Evolutionary conservation across 2,888 invertebrate genomes (phyloP).

Genomic region (Acrocyrtus sp.): DNA sequence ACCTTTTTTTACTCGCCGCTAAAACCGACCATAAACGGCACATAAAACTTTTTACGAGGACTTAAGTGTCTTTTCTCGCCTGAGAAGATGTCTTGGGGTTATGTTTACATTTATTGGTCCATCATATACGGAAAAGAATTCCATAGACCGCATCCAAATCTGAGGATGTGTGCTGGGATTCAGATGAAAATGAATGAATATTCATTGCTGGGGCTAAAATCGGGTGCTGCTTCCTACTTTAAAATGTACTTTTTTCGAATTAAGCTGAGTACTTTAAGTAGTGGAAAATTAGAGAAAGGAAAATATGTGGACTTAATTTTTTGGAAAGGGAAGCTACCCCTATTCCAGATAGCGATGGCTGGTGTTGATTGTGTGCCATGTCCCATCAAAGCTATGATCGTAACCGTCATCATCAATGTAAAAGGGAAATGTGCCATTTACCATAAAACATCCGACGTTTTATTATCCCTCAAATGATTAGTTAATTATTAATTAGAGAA

Average conservation of each 20-base stretch:
- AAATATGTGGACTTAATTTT: no score
- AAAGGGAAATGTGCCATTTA: conserved; percentile 30
- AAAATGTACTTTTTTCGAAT: no score
- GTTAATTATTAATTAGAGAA: conserved; percentile 43
- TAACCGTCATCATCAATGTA: conserved; percentile 33
- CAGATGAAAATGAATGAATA: no score
- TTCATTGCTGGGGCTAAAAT: no score
- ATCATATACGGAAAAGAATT: no score
- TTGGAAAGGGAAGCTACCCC: no score
- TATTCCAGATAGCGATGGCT: no score
- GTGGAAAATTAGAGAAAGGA: no score
- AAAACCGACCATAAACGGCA: conserved; percentile 54
- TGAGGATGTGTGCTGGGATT: no score
- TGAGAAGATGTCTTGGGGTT: conserved; percentile 27
- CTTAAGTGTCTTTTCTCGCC: conserved; percentile 41
- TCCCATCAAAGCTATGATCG: conserved; percentile 35
- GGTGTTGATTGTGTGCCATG: conserved; percentile 23
- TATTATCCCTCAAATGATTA: conserved; percentile 44
- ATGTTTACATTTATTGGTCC: conserved; percentile 31
- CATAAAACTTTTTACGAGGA: conserved; percentile 50
- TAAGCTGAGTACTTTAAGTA: no score
- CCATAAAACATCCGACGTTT: conserved; percentile 20
- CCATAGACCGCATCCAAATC: background rate
- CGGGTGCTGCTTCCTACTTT: no score
- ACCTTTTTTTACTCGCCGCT: conserved; percentile 53